phyloP scores from a whole-genome alignment of 2,888 invertebrate genomes.

The Ferdinandea cuprea region DNA sequence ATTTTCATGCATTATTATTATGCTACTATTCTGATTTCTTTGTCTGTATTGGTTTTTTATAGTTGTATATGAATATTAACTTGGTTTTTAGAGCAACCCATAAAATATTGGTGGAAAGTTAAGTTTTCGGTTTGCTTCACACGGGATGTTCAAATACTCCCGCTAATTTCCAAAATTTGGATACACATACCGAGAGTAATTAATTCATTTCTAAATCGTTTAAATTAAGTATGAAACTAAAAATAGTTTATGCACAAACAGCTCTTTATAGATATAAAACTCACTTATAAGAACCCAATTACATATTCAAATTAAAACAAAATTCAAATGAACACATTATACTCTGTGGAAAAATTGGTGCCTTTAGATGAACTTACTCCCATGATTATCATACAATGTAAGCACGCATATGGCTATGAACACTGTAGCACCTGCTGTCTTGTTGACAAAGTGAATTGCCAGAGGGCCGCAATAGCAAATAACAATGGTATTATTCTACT shows the following conservation, averaged over 20 bases:
- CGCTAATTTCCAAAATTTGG: no score
- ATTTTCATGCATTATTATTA: no score
- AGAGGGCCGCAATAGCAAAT: slow-evolving; percentile 39
- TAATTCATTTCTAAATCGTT: no score
- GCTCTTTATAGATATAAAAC: background rate
- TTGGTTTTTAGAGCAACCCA: no score
- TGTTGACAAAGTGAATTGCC: slow-evolving; percentile 48
- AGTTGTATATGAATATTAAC: no score
- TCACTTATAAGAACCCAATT: background rate
- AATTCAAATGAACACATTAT: slow-evolving; percentile 5
- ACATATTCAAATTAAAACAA: slow-evolving; percentile 4
- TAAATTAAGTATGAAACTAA: background rate
- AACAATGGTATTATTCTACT: slow-evolving; percentile 42
- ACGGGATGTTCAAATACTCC: no score
- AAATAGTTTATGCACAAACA: background rate
- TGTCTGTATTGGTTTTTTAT: no score
- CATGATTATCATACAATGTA: slow-evolving; percentile 66
- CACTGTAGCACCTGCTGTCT: slow-evolving; percentile 15
- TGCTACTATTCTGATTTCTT: no score
- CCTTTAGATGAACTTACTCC: slow-evolving; percentile 21
- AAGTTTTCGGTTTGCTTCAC: no score
- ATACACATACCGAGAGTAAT: no score
- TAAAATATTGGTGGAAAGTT: no score
- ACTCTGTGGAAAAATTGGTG: background rate
- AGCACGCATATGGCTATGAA: slow-evolving; percentile 32